A percentile compares a stretch with the other conserved stretches of the same genome.
Evolutionary conservation across 2,113 vertebrate genomes (phyloP).

Genomic region (human (Homo sapiens)): GRCh38 chr20:6305501-6306000

Average conservation of each 20-base stretch:
- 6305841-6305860: slow-evolving; percentile 15
- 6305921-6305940: not conserved
- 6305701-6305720: not conserved
- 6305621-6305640: not conserved
- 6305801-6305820: not conserved
- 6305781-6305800: slow-evolving; percentile 16
- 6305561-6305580: not conserved
- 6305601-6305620: not conserved
- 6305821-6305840: slow-evolving; percentile 21
- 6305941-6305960: not conserved
- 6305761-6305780: not conserved
- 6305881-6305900: slow-evolving; percentile 4
- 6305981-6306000: not conserved
- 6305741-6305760: slow-evolving; percentile 5
- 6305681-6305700: not conserved
- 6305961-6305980: not conserved
- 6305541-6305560: not conserved
- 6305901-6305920: not conserved
- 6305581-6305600: not conserved
- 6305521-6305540: not conserved
- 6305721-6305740: slow-evolving; percentile 33
- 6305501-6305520: not conserved
- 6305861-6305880: slow-evolving; percentile 2
- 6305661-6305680: not conserved
- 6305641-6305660: not conserved